These are phyloP conservation scores for Leptoclinus maculatus DNA, from an alignment of 2,797 vertebrate species.

Conservation along the genomic window DNA sequence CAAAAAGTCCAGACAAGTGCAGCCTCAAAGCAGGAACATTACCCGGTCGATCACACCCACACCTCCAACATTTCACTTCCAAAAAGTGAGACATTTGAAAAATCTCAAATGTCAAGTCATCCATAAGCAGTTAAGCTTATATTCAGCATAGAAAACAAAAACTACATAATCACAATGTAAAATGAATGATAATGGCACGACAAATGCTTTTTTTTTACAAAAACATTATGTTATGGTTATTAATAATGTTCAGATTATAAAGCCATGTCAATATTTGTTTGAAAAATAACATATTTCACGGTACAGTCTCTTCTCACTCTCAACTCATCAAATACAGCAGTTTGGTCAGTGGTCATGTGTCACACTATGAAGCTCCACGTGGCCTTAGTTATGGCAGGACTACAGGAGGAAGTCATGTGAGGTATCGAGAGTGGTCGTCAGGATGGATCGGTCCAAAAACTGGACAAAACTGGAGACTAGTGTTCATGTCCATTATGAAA, in stretches of 20 bases:
- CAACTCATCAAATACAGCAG: too few relatives aligned
- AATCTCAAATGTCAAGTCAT: slow-evolving; percentile 40
- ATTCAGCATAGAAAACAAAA: slow-evolving; percentile 38
- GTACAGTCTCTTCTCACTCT: too few relatives aligned
- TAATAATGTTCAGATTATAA: not conserved
- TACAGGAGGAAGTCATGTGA: not conserved
- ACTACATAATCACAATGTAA: slow-evolving; percentile 35
- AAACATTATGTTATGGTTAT: slow-evolving; percentile 18
- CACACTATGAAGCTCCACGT: not conserved
- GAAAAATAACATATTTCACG: not conserved
- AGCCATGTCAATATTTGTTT: not conserved
- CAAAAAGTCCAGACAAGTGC: slow-evolving; percentile 38
- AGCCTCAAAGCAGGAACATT: slow-evolving; percentile 30
- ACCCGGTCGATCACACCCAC: not conserved
- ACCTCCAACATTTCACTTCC: not conserved
- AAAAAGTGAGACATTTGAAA: slow-evolving; percentile 17
- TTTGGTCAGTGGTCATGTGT: too few relatives aligned
- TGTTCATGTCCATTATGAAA: too few relatives aligned
- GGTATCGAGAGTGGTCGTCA: too few relatives aligned
- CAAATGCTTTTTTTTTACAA: slow-evolving; percentile 3
- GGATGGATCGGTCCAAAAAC: too few relatives aligned
- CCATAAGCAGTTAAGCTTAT: slow-evolving; percentile 41
- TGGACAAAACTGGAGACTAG: too few relatives aligned
- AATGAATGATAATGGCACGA: slow-evolving; percentile 43
- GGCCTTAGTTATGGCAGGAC: not conserved